Conservation (phyloP, 2,888 invertebrate genomes). For the Abrostola triplasia region DNA sequence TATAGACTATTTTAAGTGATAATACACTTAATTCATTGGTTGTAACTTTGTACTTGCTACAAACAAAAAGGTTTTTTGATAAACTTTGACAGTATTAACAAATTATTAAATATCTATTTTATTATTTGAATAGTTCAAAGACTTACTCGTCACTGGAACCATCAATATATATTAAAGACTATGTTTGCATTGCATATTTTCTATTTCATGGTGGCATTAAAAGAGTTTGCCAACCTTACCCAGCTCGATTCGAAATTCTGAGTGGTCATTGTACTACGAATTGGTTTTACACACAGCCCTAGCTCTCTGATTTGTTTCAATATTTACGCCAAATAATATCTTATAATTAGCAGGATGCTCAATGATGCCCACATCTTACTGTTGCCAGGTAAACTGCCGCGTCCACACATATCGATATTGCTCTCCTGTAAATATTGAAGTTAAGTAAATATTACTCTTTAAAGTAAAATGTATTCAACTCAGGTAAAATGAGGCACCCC, state of each 20-base stretch:
- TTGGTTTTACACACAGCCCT: no score
- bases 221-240: no score
- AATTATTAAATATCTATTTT: constrained; percentile 34
- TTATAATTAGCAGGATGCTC: constrained; percentile 57
- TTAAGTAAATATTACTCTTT: background rate
- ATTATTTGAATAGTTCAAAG: constrained; percentile 13
- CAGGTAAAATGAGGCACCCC: no score
- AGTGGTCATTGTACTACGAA: no score
- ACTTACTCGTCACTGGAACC: background rate
- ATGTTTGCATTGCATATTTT: no score
- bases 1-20: constrained; percentile 20
- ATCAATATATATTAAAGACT: no score
- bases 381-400: constrained; percentile 71
- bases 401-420: constrained; percentile 91
- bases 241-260: no score
- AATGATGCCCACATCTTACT: constrained; percentile 63
- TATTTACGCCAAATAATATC: constrained; percentile 41
- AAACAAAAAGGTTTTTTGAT: constrained; percentile 37
- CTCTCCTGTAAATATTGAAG: constrained; percentile 86
- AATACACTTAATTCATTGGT: constrained; percentile 17
- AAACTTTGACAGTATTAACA: constrained; percentile 50
- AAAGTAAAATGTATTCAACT: no score
- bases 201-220: no score
- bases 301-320: background rate
- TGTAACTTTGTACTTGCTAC: constrained; percentile 1